phyloP scores from a whole-genome alignment of 2,888 invertebrate genomes.

The Acanthococcus lagerstroemiae region DNA sequence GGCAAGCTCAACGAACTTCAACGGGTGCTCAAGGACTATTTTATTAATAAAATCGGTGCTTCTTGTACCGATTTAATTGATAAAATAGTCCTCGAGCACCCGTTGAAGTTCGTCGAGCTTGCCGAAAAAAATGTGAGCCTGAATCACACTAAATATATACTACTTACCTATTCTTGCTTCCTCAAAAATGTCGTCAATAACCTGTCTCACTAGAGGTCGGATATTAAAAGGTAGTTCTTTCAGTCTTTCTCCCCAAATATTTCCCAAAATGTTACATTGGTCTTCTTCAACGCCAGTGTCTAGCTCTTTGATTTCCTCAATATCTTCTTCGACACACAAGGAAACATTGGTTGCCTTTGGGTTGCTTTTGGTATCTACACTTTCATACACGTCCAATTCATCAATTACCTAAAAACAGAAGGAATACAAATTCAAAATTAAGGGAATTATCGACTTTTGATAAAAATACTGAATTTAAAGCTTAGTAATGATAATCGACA shows the following conservation, averaged over 20 bases:
- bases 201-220: not conserved
- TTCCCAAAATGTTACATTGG: constrained; percentile 6
- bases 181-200: constrained; percentile 11
- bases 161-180: constrained; percentile 6
- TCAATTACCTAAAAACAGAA: constrained; percentile 13
- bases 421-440: too few relatives aligned
- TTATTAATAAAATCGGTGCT: too few relatives aligned
- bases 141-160: too few relatives aligned
- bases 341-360: not conserved
- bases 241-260: constrained; percentile 8
- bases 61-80: too few relatives aligned
- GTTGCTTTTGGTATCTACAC: constrained; percentile 1
- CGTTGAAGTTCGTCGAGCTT: too few relatives aligned
- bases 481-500: too few relatives aligned
- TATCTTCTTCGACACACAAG: not conserved
- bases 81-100: too few relatives aligned
- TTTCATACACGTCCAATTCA: constrained; percentile 10
- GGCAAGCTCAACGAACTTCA: too few relatives aligned
- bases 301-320: constrained; percentile 8
- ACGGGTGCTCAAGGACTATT: too few relatives aligned
- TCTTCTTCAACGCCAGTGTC: constrained; percentile 12
- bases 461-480: too few relatives aligned
- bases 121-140: too few relatives aligned
- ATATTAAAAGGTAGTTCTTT: not conserved
- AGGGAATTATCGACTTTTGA: too few relatives aligned